These are phyloP conservation scores for Opisthocomus hoazin DNA, from an alignment of 2,113 vertebrate genomes.

Conservation along the genomic window DNA sequence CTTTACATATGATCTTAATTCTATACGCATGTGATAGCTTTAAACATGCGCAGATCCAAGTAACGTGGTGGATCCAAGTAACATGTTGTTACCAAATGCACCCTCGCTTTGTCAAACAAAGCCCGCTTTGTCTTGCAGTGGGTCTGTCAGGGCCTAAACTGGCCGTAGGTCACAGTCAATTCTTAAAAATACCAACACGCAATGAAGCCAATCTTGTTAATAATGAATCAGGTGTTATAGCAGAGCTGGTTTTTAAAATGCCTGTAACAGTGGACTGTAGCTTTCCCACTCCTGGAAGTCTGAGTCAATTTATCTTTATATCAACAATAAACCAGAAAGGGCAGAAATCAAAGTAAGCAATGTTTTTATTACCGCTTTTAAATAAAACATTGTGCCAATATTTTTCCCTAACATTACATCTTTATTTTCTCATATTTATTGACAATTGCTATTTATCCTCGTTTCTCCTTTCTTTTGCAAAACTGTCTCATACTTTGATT, in stretches of 20 bases:
- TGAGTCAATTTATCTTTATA: conserved; percentile 57
- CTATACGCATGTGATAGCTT: accelerated
- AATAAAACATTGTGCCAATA: conserved; percentile 40
- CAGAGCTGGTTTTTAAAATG: conserved; percentile 7
- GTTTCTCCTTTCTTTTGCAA: neutral
- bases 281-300: neutral
- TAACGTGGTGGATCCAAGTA: neutral
- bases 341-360: conserved; percentile 52
- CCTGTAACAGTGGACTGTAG: neutral
- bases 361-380: conserved; percentile 49
- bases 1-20: neutral
- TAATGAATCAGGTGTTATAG: conserved; percentile 31
- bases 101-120: neutral
- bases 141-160: neutral
- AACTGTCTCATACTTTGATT: conserved; percentile 24
- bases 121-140: neutral
- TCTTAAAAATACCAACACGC: neutral
- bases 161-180: neutral
- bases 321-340: conserved; percentile 48
- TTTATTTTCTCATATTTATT: conserved; percentile 36
- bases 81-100: neutral
- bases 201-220: conserved; percentile 5
- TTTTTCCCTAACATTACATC: neutral
- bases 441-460: conserved; percentile 31
- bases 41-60: neutral